Evolutionary conservation across 2,113 vertebrate species (phyloP).

Genomic region (Otus sunia): DNA sequence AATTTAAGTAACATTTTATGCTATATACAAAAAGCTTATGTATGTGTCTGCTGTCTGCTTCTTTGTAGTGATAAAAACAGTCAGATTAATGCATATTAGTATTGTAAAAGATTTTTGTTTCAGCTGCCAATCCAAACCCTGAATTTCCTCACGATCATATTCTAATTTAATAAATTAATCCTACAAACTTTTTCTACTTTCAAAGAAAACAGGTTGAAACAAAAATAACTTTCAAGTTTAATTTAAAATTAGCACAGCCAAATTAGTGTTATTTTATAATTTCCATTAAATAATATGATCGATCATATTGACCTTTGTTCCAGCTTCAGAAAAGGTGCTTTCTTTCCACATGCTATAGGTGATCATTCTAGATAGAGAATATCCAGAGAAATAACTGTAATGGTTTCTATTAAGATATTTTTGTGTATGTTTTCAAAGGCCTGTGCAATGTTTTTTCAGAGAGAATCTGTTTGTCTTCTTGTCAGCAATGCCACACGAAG

Average conservation of each 20-base stretch:
- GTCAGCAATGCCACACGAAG: fast-evolving
- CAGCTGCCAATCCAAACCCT: background rate
- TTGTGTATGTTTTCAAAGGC: background rate
- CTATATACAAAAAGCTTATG: background rate
- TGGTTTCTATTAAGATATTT: background rate
- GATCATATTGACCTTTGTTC: background rate
- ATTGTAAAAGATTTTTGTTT: background rate
- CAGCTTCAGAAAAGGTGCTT: background rate
- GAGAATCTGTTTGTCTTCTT: background rate
- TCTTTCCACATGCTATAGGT: background rate
- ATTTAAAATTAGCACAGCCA: background rate
- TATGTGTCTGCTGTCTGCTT: background rate
- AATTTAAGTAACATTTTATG: background rate
- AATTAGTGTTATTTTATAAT: background rate
- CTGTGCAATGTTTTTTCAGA: background rate
- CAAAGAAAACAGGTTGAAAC: background rate
- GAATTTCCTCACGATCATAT: background rate
- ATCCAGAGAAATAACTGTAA: background rate
- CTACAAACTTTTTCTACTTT: background rate
- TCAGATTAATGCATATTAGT: background rate
- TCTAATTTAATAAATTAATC: background rate
- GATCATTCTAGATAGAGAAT: background rate
- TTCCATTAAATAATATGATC: background rate
- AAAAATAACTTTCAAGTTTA: background rate
- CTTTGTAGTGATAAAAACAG: background rate